Evolutionary conservation across 2,888 invertebrate genomes (phyloP), one percentile per base, ranked within the genome.

Genomic region (Endomychus coccineus): DNA sequence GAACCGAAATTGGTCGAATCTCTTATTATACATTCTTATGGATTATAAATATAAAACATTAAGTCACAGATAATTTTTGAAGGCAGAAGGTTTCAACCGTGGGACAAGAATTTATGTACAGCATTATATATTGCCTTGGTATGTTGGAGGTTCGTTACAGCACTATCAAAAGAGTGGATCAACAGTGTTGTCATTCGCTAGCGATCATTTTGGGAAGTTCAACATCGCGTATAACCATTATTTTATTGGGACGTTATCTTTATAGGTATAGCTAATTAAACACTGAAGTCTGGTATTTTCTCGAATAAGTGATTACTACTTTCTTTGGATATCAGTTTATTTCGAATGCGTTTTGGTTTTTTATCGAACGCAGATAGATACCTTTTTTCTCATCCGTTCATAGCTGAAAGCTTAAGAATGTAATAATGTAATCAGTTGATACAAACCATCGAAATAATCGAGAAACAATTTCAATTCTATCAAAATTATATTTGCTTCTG

Each of bases 91-190:
- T 47, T 42, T 45, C 41, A 53, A 56, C 57, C 58, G 59, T 59
- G 56, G 56, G 59, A 59, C 55, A 57, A 51, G 56, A 58, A 58
- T 55, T 54, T 55, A 53, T 53, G 48, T 50, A 50, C 50, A 49
- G 42, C 51, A 50, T 52, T 54, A 54, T 53, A 52, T 55, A 56
- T 55, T 55, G 50, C 49, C 50, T 50, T 37, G 55, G 55, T 55
- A 56, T 55, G 55, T 54, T 54, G 49, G 52, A 53, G 51, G 52
- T 52, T 58, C 54, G 52, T 58, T 54, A 52, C 51, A 48, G 50
- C 49, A 52, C 52, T 55, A 52, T 54, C 52, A 51, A 47, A 44
- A 43, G 44, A 50, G 51, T 52, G 48, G 54, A 48, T 55, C 54
- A 54, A 38, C n/a, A n/a, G n/a, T n/a, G n/a, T n/a, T n/a, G n/a